Conservation (phyloP, 2,113 vertebrate genomes). For the Chamaea fasciata region DNA sequence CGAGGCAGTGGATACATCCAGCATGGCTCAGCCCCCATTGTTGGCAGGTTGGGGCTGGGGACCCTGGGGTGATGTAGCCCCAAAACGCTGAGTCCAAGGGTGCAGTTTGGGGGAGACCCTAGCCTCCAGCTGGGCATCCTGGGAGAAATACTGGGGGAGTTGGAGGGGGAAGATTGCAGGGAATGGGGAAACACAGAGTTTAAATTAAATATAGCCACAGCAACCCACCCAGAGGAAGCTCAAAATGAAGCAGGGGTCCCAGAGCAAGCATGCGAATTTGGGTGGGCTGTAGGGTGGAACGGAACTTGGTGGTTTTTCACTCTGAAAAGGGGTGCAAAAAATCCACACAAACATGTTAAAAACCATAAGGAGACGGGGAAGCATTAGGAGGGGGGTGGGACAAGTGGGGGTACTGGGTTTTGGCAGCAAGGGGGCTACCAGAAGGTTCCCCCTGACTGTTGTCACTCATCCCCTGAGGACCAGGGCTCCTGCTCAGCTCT, state of each 20-base stretch:
- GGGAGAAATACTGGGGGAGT: background rate
- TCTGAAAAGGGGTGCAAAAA: background rate
- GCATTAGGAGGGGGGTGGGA: background rate
- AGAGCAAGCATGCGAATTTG: background rate
- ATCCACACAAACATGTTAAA: background rate
- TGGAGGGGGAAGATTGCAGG: background rate
- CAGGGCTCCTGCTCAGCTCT: background rate
- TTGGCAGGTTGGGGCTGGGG: fast-evolving
- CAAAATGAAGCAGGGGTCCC: background rate
- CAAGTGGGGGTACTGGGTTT: background rate
- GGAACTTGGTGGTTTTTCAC: background rate
- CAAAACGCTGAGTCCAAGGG: fast-evolving
- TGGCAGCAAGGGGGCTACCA: background rate
- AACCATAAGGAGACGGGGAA: background rate
- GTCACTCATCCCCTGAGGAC: background rate
- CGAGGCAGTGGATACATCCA: background rate
- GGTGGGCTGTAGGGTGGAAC: background rate
- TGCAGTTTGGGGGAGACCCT: background rate
- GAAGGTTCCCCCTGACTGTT: fast-evolving
- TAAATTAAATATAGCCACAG: background rate
- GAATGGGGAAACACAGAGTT: background rate
- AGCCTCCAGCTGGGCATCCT: background rate
- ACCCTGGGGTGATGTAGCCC: background rate
- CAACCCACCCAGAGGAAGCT: background rate
- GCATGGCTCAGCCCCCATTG: background rate